Evolutionary conservation across 2,797 vertebrate genomes (phyloP), one percentile per base, ranked within the genome.

Genomic region (Mus minutoides): DNA sequence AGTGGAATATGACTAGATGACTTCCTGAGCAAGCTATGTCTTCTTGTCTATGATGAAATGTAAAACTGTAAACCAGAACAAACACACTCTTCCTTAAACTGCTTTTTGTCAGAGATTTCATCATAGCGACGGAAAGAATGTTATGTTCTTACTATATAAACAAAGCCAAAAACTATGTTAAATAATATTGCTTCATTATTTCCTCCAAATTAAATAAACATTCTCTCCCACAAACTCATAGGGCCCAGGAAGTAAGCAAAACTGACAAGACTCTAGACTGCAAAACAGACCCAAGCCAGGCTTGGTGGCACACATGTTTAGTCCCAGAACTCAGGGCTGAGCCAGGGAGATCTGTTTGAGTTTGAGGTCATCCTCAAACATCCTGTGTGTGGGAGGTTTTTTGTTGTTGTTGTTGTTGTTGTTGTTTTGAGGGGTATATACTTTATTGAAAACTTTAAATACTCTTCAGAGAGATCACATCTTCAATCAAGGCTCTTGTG

Each of bases 371-470:
- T 67, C 31, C 31, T 37, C 34, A 71, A 37, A 71, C n/a, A 71
- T 21, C 69, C n/a, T 71, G n/a, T 21, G 69, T 22, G 46, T 21
- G 69, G 13, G 46, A 9, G 46, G 46, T 49, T 49, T 46, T 46
- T 46, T 49, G n/a, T n/a, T n/a, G n/a, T 49, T 49, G 46, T 49
- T 6, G 6, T 1, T 49, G 8, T 49, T 46, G 3, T 46, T 46
- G 43, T 46, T 46, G 3, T 49, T 49, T 49, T 75, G 91, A 96
- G 88, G 77, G 91, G 90, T 92, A 31, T 96, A 95, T 24, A 90
- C 98, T 99, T 99, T 99, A 99, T 99, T 99, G 98, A 97, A 98
- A 98, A 98, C 24, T 80, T 98, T 98, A 98, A 99, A 99, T 99
- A 98, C 69, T 97, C 89, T 97, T 95, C 91, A 95, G 93, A 96